Evolutionary conservation across 1,140 invertebrate species (phyloP), one percentile per base, ranked within the genome.

Genomic region (Nasonia giraulti): DNA sequence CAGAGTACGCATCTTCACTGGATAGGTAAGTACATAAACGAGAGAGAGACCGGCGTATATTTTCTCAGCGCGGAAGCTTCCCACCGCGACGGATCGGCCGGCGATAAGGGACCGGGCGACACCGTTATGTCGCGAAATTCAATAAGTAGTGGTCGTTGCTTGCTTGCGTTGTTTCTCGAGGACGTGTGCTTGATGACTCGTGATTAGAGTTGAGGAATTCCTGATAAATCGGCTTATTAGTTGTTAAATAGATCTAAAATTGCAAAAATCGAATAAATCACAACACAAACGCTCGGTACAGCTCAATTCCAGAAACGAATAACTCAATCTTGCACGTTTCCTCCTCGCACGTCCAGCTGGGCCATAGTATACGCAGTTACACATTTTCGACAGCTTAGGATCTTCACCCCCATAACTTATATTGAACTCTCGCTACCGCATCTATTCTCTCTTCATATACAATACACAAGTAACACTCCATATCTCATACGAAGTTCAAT

Each of bases 61-160:
- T 74, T 33, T 62, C 47, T 50, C 7, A 8, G 17, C 71, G 17
- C 73, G 44, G 44, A 71, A 74, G 23, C 47, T 37, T 73, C 71
- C 68, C 44, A 47, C 17, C 40, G 20, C 20, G 50, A 47, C 7
- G 40, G 40, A 81, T 81, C 68, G 66, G 47, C 47, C 5, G 20
- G 17, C 4, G 69, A 75, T 74, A 82, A 82, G 80, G 20, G 80
- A 74, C 17, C 31, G 6, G 11, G 55, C 20, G 20, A 62, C 0
- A n/a, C 47, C 71, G 80, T 74, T 55, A 75, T 4, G 33, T 44
- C 50, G 20, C 55, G 73, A 82, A 82, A 66, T 66, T 44, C 50
- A 82, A 62, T 23, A 17, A 82, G 17, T 79, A 20, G 12, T 66
- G 27, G 27, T 68, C 33, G 55, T 74, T 27, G 17, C 47, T 33